phyloP scores from a whole-genome alignment of 2,113 vertebrate genomes.

The Emberiza fucata region DNA sequence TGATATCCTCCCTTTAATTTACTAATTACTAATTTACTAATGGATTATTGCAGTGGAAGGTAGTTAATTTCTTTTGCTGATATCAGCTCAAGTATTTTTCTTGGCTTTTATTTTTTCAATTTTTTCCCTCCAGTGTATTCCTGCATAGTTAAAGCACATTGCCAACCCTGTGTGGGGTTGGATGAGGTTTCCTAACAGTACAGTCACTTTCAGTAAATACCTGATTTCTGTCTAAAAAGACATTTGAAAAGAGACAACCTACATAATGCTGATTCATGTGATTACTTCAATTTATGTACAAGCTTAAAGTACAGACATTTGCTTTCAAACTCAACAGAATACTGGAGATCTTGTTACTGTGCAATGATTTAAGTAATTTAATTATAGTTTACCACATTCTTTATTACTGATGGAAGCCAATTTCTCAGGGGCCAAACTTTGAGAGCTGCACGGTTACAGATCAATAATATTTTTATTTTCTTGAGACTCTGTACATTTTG shows the following conservation, averaged over 20 bases:
- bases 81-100: not conserved
- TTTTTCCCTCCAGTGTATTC: not conserved
- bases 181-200: not conserved
- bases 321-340: not conserved
- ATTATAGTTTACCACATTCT: not conserved
- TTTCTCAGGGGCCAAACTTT: not conserved
- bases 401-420: not conserved
- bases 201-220: not conserved
- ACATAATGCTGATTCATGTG: not conserved
- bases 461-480: conserved; percentile 1
- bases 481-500: not conserved
- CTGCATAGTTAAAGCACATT: not conserved
- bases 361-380: not conserved
- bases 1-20: not conserved
- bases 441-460: not conserved
- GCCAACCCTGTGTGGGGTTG: not conserved
- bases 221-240: not conserved
- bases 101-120: not conserved
- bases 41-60: not conserved
- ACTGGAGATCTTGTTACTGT: not conserved
- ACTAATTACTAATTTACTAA: not conserved
- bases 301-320: not conserved
- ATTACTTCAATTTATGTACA: not conserved
- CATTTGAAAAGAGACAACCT: not conserved
- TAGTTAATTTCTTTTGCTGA: not conserved